Percentiles rank a stretch among this genome's conserved stretches.
Conservation (phyloP, 2,113 vertebrate genomes). For the Camelus dromedarius region DNA sequence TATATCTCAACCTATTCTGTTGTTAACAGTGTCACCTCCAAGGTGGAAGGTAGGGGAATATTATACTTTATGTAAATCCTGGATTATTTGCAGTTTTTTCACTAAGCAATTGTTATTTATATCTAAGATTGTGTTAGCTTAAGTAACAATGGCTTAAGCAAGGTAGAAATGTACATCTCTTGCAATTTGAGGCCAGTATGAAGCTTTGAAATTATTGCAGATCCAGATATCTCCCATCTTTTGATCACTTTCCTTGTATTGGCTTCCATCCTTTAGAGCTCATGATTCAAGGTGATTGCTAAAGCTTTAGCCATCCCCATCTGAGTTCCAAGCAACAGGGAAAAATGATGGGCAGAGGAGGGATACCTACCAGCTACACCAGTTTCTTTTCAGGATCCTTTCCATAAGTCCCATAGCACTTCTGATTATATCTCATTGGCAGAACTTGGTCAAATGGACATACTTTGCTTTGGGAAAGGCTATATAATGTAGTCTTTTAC, state of each 20-base stretch:
- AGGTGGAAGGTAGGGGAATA: background rate
- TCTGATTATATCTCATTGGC: background rate
- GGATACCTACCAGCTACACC: background rate
- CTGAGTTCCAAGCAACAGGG: background rate
- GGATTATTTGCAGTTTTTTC: conserved; percentile 34
- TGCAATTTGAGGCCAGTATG: background rate
- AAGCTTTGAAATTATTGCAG: background rate
- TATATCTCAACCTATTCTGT: background rate
- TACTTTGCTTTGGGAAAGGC: background rate
- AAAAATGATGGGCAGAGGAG: background rate
- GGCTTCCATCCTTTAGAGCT: background rate
- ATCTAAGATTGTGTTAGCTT: background rate
- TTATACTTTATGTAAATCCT: conserved; percentile 18
- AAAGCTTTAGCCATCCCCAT: background rate
- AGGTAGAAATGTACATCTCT: conserved; percentile 6
- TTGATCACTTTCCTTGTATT: conserved; percentile 10
- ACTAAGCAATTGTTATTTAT: background rate
- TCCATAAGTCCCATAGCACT: background rate
- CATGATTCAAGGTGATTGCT: background rate
- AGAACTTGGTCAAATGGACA: background rate
- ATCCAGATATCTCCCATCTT: background rate
- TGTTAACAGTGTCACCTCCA: background rate
- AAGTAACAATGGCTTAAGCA: conserved; percentile 27
- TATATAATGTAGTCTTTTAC: conserved; percentile 8
- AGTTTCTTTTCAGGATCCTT: background rate